phyloP scores from a whole-genome alignment of 1,140 invertebrate species.

The Andricus grossulariae region DNA sequence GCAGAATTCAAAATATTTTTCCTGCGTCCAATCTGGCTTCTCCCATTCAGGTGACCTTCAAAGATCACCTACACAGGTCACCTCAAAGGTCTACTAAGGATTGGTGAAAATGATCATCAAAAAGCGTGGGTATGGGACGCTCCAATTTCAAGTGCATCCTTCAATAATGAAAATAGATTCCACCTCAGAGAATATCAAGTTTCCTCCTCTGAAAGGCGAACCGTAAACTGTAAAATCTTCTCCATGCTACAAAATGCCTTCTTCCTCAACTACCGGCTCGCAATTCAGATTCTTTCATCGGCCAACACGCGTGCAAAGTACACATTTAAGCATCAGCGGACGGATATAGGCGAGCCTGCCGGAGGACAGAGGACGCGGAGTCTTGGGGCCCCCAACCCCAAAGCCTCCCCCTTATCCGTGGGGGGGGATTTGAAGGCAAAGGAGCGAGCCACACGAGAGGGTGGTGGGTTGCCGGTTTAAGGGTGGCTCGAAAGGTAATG shows the following conservation, averaged over 20 bases:
- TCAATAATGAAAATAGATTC: too few species aligned
- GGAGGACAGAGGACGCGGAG: slow-evolving; percentile 20
- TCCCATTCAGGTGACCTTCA: too few species aligned
- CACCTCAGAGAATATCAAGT: background rate
- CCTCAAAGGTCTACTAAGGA: too few species aligned
- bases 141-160: too few species aligned
- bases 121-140: too few species aligned
- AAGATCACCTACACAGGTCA: too few species aligned
- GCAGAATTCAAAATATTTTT: too few species aligned
- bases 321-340: slow-evolving; percentile 27
- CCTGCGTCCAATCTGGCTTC: too few species aligned
- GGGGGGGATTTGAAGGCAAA: background rate
- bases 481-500: slow-evolving; percentile 55
- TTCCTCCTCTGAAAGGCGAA: background rate
- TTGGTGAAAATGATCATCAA: too few species aligned
- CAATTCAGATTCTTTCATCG: slow-evolving; percentile 6
- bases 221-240: background rate
- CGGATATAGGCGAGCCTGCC: slow-evolving; percentile 22
- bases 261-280: background rate
- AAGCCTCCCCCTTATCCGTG: background rate
- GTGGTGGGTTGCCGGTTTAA: slow-evolving; percentile 53
- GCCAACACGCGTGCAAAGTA: slow-evolving; percentile 25
- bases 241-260: background rate
- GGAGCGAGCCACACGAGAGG: slow-evolving; percentile 45
- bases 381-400: slow-evolving; percentile 4